Evolutionary conservation across 2,888 invertebrate species (phyloP).

Genomic region (Papilio elwesi): DNA sequence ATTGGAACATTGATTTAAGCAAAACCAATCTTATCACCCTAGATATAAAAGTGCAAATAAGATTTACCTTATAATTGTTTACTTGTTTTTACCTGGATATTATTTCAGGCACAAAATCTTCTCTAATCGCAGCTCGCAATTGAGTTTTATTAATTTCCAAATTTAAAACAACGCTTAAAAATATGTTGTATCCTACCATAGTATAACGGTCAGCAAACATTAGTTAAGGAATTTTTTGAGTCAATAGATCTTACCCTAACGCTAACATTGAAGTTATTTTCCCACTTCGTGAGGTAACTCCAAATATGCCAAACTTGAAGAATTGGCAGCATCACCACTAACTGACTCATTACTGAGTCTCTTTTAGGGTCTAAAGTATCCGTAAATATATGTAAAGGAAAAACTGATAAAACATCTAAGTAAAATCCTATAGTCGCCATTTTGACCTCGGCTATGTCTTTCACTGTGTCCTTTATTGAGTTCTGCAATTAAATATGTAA

Average conservation of each 20-base stretch:
- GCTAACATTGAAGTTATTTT: conserved; percentile 62
- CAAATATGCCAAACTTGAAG: conserved; percentile 78
- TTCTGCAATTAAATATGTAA: conserved; percentile 56
- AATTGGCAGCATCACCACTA: conserved; percentile 64
- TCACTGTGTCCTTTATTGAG: conserved; percentile 65
- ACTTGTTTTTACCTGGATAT: too few species aligned
- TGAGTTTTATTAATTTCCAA: too few species aligned
- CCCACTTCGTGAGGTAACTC: conserved; percentile 70
- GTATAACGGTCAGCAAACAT: too few species aligned
- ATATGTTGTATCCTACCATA: too few species aligned
- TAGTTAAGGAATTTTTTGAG: not conserved
- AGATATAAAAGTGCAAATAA: not conserved
- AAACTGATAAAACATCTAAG: conserved; percentile 73
- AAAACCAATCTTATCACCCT: not conserved
- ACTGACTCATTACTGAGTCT: conserved; percentile 60
- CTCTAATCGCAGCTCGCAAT: too few species aligned
- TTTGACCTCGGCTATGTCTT: conserved; percentile 74
- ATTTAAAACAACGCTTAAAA: too few species aligned
- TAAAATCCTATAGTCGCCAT: conserved; percentile 76
- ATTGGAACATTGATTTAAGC: not conserved
- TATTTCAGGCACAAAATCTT: not conserved
- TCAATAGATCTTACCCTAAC: conserved; percentile 56
- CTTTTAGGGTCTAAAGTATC: conserved; percentile 66
- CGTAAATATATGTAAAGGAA: conserved; percentile 71
- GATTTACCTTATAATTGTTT: not conserved